A percentile compares a stretch with the other conserved stretches of the same genome.
Evolutionary conservation across 23 tunicate species (phyloP).

Genomic region (Ascidia mentula): DNA sequence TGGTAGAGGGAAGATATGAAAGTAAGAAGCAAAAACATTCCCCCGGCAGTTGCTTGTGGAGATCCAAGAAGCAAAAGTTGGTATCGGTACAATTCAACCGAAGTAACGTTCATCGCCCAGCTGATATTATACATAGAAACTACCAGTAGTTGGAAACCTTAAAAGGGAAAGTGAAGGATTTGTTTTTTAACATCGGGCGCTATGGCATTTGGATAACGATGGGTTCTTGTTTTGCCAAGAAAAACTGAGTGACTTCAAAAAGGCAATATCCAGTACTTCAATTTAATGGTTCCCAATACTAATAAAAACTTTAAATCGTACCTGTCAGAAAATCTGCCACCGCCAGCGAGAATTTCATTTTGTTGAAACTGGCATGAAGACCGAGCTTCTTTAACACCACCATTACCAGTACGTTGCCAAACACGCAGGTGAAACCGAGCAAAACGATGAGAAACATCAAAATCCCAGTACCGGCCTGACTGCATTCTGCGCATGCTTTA

Average conservation of each 20-base stretch:
- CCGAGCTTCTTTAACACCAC: neutral
- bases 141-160: constrained; percentile 20
- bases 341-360: neutral
- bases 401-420: constrained; percentile 9
- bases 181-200: neutral
- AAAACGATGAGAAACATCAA: neutral
- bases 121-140: constrained; percentile 14
- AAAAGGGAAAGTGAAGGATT: neutral
- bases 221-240: no score
- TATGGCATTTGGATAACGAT: neutral
- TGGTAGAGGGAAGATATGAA: constrained; percentile 42
- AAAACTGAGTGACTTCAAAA: neutral
- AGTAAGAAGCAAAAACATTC: constrained; percentile 34
- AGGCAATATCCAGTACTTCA: no score
- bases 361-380: neutral
- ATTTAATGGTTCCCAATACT: no score
- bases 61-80: neutral
- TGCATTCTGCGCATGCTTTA: constrained; percentile 2
- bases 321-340: neutral
- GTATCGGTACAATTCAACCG: neutral
- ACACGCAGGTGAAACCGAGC: neutral
- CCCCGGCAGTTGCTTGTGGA: constrained; percentile 19
- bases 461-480: neutral
- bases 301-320: neutral
- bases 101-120: constrained; percentile 16